Conservation (phyloP, 35 echinoderm and acorn worm species). For the Stichopus chloronotus region DNA sequence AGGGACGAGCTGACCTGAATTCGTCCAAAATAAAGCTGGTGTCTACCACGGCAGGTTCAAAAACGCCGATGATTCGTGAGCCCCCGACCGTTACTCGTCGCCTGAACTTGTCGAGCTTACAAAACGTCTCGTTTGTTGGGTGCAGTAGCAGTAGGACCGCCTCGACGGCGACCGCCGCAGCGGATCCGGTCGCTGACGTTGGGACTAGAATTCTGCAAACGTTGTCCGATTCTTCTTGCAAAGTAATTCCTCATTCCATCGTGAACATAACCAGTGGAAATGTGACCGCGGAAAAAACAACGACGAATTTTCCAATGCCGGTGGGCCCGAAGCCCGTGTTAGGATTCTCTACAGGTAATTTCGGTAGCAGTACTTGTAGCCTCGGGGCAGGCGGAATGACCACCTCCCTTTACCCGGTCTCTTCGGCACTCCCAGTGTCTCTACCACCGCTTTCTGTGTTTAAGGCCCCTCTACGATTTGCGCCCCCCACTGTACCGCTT, state of each 20-base stretch:
- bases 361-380: not conserved
- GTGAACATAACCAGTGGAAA: slow-evolving; percentile 38
- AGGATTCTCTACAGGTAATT: slow-evolving; percentile 13
- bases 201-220: slow-evolving; percentile 25
- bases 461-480: slow-evolving; percentile 13
- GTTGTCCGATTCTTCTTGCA: not conserved
- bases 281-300: not conserved
- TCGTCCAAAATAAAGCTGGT: slow-evolving; percentile 8
- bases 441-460: slow-evolving; percentile 36
- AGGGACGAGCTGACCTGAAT: not conserved
- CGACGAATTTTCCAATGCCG: not conserved
- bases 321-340: slow-evolving; percentile 8
- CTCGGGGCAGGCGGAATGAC: not conserved
- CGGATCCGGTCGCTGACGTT: not conserved
- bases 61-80: slow-evolving; percentile 19
- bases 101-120: slow-evolving; percentile 19
- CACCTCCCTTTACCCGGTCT: not conserved
- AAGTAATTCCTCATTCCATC: slow-evolving; percentile 50
- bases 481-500: not conserved
- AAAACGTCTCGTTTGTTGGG: not conserved
- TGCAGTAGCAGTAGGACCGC: not conserved
- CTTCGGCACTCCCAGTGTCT: not conserved
- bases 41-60: slow-evolving; percentile 38
- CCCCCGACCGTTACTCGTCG: slow-evolving; percentile 31
- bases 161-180: not conserved